phyloP scores from a whole-genome alignment of 2,113 vertebrate genomes.

The Nothocercus nigrocapillus region DNA sequence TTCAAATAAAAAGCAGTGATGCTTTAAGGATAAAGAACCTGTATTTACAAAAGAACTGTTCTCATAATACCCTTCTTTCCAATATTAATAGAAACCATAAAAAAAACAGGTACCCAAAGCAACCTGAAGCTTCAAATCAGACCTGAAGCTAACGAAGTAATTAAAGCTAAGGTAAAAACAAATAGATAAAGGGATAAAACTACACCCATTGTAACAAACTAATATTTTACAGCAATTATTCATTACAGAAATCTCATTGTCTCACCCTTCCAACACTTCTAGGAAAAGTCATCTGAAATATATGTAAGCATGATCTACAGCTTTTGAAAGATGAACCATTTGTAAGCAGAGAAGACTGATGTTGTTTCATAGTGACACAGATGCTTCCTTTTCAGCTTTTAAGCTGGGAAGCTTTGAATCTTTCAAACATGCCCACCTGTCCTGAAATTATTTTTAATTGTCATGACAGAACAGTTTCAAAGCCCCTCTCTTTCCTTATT shows the following conservation, averaged over 20 bases:
- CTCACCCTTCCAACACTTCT: not conserved
- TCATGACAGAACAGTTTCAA: not conserved
- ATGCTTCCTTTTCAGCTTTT: not conserved
- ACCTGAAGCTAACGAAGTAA: not conserved
- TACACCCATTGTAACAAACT: not conserved
- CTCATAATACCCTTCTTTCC: not conserved
- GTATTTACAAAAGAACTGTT: not conserved
- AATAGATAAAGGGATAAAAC: not conserved
- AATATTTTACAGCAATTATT: not conserved
- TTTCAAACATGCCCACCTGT: constrained; percentile 21
- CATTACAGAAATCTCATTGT: not conserved
- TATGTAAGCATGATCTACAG: not conserved
- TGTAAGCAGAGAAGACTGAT: not conserved
- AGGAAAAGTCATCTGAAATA: not conserved
- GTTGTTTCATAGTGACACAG: not conserved
- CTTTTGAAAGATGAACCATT: not conserved
- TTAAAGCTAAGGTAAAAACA: not conserved
- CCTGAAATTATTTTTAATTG: not conserved
- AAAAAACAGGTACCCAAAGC: not conserved
- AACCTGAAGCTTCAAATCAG: not conserved
- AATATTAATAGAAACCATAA: not conserved
- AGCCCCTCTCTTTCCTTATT: not conserved
- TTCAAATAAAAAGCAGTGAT: constrained; percentile 12
- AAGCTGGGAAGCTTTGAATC: not conserved
- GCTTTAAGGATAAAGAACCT: not conserved